Conservation (phyloP, 2,888 invertebrate genomes). For the Diadromus collaris region DNA sequence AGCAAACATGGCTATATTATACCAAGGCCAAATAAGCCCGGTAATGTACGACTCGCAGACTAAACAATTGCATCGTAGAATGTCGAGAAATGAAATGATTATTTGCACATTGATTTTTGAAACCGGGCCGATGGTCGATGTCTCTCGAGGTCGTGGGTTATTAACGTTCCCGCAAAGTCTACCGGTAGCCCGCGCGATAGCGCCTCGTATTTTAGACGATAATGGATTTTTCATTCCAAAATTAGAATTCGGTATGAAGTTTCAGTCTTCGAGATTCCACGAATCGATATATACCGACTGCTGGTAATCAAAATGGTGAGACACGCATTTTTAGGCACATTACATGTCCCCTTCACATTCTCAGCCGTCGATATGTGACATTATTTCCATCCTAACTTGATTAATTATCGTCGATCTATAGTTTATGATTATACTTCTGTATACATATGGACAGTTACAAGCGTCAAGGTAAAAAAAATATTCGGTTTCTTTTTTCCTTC, state of each 20-base stretch:
- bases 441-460: neutral
- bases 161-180: conserved; percentile 14
- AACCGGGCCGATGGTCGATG: neutral
- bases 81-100: conserved; percentile 18
- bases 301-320: neutral
- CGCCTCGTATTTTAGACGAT: neutral
- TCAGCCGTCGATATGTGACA: neutral
- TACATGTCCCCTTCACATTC: neutral
- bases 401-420: neutral
- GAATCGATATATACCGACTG: too few relatives aligned
- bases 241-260: neutral
- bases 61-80: conserved; percentile 45
- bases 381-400: neutral
- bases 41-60: conserved; percentile 43
- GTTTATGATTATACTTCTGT: neutral
- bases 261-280: neutral
- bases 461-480: conserved; percentile 1
- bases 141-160: conserved; percentile 3
- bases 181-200: neutral
- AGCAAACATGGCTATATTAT: conserved; percentile 23
- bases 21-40: conserved; percentile 21
- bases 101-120: conserved; percentile 14
- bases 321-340: neutral
- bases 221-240: neutral
- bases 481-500: neutral